These are phyloP conservation scores for Papilio demoleus DNA, from an alignment of 2,888 invertebrate genomes.

Conservation along the genomic window DNA sequence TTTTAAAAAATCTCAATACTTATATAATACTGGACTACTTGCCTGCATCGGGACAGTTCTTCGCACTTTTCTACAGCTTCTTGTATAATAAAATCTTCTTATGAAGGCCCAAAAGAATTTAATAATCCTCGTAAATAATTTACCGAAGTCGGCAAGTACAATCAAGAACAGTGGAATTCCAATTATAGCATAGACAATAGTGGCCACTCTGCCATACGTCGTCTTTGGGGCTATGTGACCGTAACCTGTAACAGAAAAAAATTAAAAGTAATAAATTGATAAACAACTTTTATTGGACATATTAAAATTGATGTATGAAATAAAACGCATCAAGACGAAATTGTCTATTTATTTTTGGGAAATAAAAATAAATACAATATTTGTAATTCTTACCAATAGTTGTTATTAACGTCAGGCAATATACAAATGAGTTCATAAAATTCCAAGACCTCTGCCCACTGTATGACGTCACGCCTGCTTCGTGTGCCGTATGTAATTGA, in stretches of 20 bases:
- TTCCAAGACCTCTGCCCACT: slow-evolving; percentile 94
- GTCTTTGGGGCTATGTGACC: slow-evolving; percentile 98
- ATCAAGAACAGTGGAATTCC: slow-evolving; percentile 98
- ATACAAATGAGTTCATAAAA: slow-evolving; percentile 93
- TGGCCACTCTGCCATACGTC: slow-evolving; percentile 91
- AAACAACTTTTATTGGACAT: background rate
- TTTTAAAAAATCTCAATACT: background rate
- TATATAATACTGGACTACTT: slow-evolving; percentile 39
- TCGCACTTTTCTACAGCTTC: slow-evolving; percentile 90
- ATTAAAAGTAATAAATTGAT: slow-evolving; percentile 3
- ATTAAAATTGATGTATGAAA: slow-evolving; percentile 14
- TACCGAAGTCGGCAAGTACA: slow-evolving; percentile 97
- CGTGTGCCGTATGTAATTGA: slow-evolving; percentile 92
- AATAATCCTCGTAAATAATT: slow-evolving; percentile 94
- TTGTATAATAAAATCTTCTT: slow-evolving; percentile 92
- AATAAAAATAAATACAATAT: slow-evolving; percentile 33
- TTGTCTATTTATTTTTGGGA: slow-evolving; percentile 9
- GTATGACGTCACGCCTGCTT: slow-evolving; percentile 92
- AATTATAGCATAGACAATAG: slow-evolving; percentile 96
- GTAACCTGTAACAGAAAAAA: slow-evolving; percentile 90
- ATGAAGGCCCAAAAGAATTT: slow-evolving; percentile 96
- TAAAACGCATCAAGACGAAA: slow-evolving; percentile 8
- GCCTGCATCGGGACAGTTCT: slow-evolving; percentile 90
- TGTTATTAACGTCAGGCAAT: slow-evolving; percentile 93
- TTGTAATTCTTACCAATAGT: slow-evolving; percentile 90